Conservation (phyloP, 2,888 invertebrate species). For the Deroplatys truncata region DNA sequence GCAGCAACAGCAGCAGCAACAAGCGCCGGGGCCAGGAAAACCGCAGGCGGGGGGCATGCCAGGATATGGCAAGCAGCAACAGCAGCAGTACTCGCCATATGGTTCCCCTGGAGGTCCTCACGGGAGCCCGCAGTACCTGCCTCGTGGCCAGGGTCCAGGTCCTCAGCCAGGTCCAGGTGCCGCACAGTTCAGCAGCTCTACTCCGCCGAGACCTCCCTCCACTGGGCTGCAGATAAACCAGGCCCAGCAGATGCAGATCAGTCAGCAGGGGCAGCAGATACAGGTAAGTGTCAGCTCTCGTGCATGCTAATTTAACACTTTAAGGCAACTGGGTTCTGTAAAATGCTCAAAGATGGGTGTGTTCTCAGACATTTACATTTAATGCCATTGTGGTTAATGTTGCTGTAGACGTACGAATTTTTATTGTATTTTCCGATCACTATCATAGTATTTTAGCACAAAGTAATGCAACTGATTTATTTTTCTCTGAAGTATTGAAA, state of each 20-base stretch:
- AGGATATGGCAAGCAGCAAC: constrained; percentile 21
- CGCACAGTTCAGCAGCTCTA: constrained; percentile 40
- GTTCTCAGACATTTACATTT: too few species aligned
- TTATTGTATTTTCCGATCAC: too few species aligned
- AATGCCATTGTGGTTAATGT: too few species aligned
- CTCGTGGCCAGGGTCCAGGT: constrained; percentile 42
- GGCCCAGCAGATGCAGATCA: constrained; percentile 82
- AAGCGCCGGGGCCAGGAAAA: constrained; percentile 6
- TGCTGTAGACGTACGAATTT: too few species aligned
- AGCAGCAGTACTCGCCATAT: constrained; percentile 60
- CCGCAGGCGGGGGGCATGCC: neutral
- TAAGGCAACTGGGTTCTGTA: too few species aligned
- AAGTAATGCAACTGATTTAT: too few species aligned
- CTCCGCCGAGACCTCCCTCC: constrained; percentile 50
- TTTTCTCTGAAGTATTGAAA: too few species aligned
- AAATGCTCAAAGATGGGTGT: too few species aligned
- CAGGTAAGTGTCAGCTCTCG: constrained; percentile 57
- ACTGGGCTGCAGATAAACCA: constrained; percentile 68
- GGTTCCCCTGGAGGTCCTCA: constrained; percentile 55
- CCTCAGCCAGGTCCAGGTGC: constrained; percentile 34
- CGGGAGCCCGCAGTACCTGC: constrained; percentile 44
- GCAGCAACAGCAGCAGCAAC: constrained; percentile 29
- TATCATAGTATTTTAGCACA: too few species aligned
- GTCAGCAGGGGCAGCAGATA: constrained; percentile 70
- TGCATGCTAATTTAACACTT: too few species aligned